Evolutionary conservation across 2,888 invertebrate species (phyloP), one percentile per base, ranked within the genome.

Genomic region (Autographa gamma): DNA sequence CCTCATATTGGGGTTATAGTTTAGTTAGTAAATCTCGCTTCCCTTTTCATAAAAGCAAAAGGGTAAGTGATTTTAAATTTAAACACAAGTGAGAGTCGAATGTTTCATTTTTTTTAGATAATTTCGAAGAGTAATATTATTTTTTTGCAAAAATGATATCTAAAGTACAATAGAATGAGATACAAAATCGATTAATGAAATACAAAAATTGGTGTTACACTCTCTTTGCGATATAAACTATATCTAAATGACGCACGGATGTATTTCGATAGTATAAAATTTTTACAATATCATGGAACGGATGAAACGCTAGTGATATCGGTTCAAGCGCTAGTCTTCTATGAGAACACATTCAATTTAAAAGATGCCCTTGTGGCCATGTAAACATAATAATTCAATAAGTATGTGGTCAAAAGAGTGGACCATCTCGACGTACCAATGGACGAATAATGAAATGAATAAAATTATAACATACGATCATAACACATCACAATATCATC

Each of bases 251-350:
- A 88, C 86, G 91, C 88, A 89, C 89, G 88, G 89, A 90, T 90
- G 86, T 85, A 69, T 80, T 88, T 90, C 86, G 88, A 89, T 90
- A 83, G 87, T 89, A 90, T 88, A 89, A 89, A 88, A 89, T 89
- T 71, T 89, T 87, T 90, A 88, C 88, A 90, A 85, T 89, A 86
- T 87, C 88, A 90, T 93, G 93, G 94, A 93, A 91, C 93, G 93
- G 93, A 93, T 91, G 90, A 90, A 82, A 89, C 86, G 87, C 89
- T 92, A 91, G 88, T 89, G 89, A 88, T 85, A 88, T 83, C 81
- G 85, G 81, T 85, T 83, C 82, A 89, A 89, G 89, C 90, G 83
- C 88, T 90, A 88, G 81, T 85, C 83, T 85, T 83, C 77, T 86
- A 84, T 77, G 56, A 89, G 88, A 91, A 89, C 87, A 90, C 88